These are phyloP conservation scores for Metopia argyrocephala DNA, from an alignment of 2,888 invertebrate genomes.

Conservation along the genomic window DNA sequence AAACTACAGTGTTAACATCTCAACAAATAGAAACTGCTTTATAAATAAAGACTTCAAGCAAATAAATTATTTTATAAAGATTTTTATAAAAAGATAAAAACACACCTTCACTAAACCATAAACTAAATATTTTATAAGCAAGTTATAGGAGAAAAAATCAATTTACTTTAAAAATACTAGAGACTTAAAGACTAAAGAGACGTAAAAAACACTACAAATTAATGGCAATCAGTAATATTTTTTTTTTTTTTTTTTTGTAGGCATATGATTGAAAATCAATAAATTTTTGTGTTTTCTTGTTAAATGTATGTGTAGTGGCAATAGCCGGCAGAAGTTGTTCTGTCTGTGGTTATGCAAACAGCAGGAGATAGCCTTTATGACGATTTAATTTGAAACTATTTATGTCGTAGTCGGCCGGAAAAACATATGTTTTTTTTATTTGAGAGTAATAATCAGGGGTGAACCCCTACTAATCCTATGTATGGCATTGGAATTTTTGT, in stretches of 20 bases:
- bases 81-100: conserved; percentile 3
- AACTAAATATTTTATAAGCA: neutral
- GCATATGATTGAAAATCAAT: conserved; percentile 38
- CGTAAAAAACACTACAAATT: neutral
- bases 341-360: no score
- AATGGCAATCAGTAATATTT: neutral
- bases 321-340: neutral
- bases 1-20: neutral
- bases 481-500: no score
- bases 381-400: no score
- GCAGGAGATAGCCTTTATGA: no score
- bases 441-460: no score
- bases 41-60: neutral
- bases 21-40: neutral
- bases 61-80: conserved; percentile 3
- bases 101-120: neutral
- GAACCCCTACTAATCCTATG: no score
- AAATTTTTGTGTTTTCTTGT: conserved; percentile 25
- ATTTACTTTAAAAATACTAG: neutral
- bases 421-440: no score
- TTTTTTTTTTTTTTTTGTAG: no score
- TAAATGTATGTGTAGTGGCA: neutral
- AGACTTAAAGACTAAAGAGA: neutral
- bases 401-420: no score
- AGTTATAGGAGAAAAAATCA: neutral